phyloP scores from a whole-genome alignment of 2,888 invertebrate species.

The Xanthia togata region DNA sequence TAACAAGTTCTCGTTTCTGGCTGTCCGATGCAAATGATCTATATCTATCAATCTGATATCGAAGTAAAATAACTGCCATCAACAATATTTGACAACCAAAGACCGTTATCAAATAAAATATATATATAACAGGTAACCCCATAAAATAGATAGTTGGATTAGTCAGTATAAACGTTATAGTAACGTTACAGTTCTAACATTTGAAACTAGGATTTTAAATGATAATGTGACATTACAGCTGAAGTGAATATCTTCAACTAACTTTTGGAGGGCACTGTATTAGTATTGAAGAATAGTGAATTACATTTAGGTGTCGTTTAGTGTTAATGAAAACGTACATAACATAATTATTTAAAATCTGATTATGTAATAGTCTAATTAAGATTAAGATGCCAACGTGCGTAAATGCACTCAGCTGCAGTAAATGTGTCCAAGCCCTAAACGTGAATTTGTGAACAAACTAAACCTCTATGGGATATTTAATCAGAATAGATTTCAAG shows the following conservation, averaged over 20 bases:
- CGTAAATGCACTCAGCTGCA: too few relatives aligned
- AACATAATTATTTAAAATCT: neutral
- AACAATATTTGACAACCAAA: neutral
- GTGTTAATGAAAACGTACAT: neutral
- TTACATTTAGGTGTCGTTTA: neutral
- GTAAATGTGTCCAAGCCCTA: neutral
- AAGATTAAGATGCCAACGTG: neutral
- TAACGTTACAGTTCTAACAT: neutral
- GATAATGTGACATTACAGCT: neutral
- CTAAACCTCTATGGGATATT: neutral
- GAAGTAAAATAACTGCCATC: neutral
- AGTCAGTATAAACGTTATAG: neutral
- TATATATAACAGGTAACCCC: neutral
- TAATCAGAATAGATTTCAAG: neutral
- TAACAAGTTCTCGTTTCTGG: neutral
- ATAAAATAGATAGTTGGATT: neutral
- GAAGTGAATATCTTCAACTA: neutral
- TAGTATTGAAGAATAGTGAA: too few relatives aligned
- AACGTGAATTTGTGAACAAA: neutral
- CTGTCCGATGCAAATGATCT: neutral
- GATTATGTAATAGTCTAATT: slow-evolving; percentile 4
- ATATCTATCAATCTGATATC: neutral
- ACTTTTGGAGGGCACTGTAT: neutral
- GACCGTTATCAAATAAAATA: neutral
- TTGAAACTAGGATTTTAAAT: neutral